Base-by-base conservation (phyloP, 2,797 vertebrate genomes). In the Argya squamiceps region DNA sequence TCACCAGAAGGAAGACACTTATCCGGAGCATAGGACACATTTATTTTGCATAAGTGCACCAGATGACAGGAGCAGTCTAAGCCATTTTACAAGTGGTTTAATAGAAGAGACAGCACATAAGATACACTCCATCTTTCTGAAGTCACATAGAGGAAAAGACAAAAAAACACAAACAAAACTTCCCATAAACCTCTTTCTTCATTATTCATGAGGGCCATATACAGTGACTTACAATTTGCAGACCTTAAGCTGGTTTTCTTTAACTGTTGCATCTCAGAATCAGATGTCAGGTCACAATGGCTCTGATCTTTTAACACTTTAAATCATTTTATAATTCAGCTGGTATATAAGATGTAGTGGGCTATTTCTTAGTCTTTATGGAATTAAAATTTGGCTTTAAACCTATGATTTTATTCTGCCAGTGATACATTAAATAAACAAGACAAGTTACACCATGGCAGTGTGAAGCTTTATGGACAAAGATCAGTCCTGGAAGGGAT, bases 31-130 rank as follows among this genome's bases (percentile, higher is more conserved):
- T 15, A 84, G 81, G 85, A 81, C 91, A 88, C 81, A 97, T 97
- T 95, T 82, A 96, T 96, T 96, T 96, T 96, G 83, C 67, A 39
- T 97, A 97, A 97, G 88, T 97, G 93, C 90, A 88, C 55, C 56
- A 96, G 84, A 93, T 88, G 91, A 94, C 89, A 95, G 88, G 65
- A 89, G 68, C 88, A 93, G 84, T 93, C 78, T 91, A 91, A 96
- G 95, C 64, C 84, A 68, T 93, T 89, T 91, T 77, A 88, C 70
- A 90, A 91, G 75, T 92, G 89, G 80, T 91, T 96, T 96, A 95
- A 74, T 74, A 92, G 68, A 95, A 96, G 64, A 95, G 88, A 95
- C 90, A 91, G 75, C 74, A 73, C 36, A 65, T 83, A 83, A 6
- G 15, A 96, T 81, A 89, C 77, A 93, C 84, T 93, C 84, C 36